Evolutionary conservation across 2,888 invertebrate genomes (phyloP).

Genomic region (Scaptomyza parva): DNA sequence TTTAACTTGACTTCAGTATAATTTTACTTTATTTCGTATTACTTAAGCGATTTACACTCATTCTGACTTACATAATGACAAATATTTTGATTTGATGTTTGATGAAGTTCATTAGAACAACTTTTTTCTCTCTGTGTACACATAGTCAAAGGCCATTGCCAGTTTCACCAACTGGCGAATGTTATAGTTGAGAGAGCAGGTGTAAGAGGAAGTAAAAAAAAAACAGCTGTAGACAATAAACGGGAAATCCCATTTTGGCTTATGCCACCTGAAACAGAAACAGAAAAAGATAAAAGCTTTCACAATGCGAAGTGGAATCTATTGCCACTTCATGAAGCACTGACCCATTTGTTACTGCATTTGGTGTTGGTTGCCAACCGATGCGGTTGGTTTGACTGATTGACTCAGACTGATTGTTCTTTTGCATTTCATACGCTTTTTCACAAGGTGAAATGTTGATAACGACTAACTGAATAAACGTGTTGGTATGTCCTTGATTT

Average conservation of each 20-base stretch:
- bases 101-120: neutral
- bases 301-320: neutral
- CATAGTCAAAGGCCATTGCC: neutral
- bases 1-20: neutral
- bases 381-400: slow-evolving; percentile 42
- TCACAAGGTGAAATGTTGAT: neutral
- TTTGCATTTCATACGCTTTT: slow-evolving; percentile 3
- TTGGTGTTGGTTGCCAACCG: slow-evolving; percentile 29
- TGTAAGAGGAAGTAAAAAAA: neutral
- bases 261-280: neutral
- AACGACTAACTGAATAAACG: neutral
- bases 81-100: too few relatives aligned
- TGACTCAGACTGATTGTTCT: neutral
- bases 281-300: slow-evolving; percentile 6
- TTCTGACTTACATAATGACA: too few relatives aligned
- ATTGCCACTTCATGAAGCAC: slow-evolving; percentile 16
- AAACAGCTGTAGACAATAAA: slow-evolving; percentile 11
- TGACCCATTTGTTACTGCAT: slow-evolving; percentile 47
- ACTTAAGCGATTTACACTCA: too few relatives aligned
- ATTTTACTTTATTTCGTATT: neutral
- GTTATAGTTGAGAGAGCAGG: slow-evolving; percentile 6
- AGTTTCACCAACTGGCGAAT: slow-evolving; percentile 15
- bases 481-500: neutral
- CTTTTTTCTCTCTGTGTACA: neutral
- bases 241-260: slow-evolving; percentile 12